Evolutionary conservation across 2,797 vertebrate species (phyloP), one percentile per base, ranked within the genome.

Genomic region (Sebastiscus albofasciatus): DNA sequence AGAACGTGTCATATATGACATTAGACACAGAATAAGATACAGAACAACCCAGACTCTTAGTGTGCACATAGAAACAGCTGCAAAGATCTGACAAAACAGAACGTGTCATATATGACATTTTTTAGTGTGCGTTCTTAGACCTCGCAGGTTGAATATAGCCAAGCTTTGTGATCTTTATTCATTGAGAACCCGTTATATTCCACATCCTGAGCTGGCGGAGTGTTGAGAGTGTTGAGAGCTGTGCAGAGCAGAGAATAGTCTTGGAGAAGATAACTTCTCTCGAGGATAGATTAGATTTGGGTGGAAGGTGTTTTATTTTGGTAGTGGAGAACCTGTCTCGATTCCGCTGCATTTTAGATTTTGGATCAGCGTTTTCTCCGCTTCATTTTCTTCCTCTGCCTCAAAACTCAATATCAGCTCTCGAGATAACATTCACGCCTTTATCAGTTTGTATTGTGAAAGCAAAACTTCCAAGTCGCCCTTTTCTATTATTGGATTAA

Each of bases 401-500:
- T 84, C 68, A 60, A 79, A 84, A 82, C 62, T 79, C 75, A 56
- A 71, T 54, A 85, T 78, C 71, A 49, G 66, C 72, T 52, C 64
- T 68, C 2, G 3, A 75, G 84, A 86, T 81, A 77, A 73, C 52
- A 49, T 73, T 77, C n/a, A 26, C 8, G 14, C 33, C 66, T 64
- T 59, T 62, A 71, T 78, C 71, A 16, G 69, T 67, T 70, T 60
- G 61, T 61, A 36, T 67, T 80, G 66, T 68, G 39, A 62, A 72
- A 59, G 42, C 4, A 79, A 67, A 81, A 26, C 12, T 72, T 89
- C 77, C 81, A 85, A 77, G 76, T 80, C 71, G 6, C 68, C 66
- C 67, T 87, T 82, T 90, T 86, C 86, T 84, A 72, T 86, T 88
- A 85, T 72, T 69, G 67, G 60, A 79, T 74, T 80, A 20, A 87